These are phyloP conservation scores for Neuroterus valhalla DNA, from an alignment of 1,140 invertebrate species.

Conservation along the genomic window DNA sequence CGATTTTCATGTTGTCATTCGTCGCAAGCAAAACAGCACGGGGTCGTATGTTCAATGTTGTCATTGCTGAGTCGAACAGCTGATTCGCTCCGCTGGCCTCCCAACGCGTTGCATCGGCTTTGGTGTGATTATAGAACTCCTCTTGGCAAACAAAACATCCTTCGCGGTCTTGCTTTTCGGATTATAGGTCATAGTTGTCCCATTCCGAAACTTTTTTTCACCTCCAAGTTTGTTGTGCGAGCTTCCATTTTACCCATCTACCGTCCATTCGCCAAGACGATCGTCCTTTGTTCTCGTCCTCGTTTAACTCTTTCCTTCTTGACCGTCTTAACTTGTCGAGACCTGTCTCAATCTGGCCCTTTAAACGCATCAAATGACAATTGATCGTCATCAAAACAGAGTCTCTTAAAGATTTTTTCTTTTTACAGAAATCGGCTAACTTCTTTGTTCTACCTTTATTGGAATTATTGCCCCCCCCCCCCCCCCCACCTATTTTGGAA, in stretches of 20 bases:
- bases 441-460: neutral
- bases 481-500: neutral
- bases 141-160: neutral
- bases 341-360: neutral
- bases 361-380: too few species aligned
- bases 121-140: neutral
- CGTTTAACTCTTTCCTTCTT: conserved; percentile 32
- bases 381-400: too few species aligned
- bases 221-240: too few species aligned
- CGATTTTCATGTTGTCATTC: conserved; percentile 34
- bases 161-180: neutral
- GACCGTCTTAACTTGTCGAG: neutral
- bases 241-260: conserved; percentile 29
- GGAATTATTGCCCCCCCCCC: neutral
- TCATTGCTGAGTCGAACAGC: conserved; percentile 73
- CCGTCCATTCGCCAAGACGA: neutral
- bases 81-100: conserved; percentile 65
- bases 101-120: conserved; percentile 17
- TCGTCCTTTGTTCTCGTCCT: conserved; percentile 45
- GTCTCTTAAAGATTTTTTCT: neutral
- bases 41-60: conserved; percentile 69
- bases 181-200: neutral
- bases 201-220: too few species aligned
- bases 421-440: neutral
- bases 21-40: conserved; percentile 21